phyloP scores from a whole-genome alignment of 2,113 vertebrate species.

The Takifugu flavidus region DNA sequence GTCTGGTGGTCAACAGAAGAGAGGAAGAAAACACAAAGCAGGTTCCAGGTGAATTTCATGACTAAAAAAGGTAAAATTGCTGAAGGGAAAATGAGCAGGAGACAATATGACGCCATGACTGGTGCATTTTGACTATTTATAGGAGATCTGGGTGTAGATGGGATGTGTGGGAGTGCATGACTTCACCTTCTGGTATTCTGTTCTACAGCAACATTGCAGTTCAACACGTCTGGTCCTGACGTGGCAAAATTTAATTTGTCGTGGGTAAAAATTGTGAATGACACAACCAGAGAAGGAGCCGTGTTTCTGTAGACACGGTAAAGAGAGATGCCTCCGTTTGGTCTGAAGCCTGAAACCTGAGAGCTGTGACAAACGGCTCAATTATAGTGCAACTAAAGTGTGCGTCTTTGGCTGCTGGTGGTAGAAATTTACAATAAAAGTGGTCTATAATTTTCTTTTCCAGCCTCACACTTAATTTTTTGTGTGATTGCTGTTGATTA shows the following conservation, averaged over 20 bases:
- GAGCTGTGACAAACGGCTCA: constrained; percentile 57
- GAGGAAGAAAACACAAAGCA: neutral
- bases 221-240: too few relatives aligned
- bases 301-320: neutral
- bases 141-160: constrained; percentile 21
- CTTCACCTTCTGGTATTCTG: too few relatives aligned
- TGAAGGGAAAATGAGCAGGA: constrained; percentile 4
- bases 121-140: constrained; percentile 44
- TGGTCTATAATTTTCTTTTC: constrained; percentile 59
- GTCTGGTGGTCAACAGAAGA: neutral
- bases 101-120: constrained; percentile 2
- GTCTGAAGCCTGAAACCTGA: constrained; percentile 48
- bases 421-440: constrained; percentile 15
- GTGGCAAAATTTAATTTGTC: too few relatives aligned
- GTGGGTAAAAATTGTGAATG: neutral
- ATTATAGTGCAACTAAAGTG: constrained; percentile 64
- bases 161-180: constrained; percentile 1
- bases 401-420: constrained; percentile 20
- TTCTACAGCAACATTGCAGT: too few relatives aligned
- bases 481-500: constrained; percentile 59
- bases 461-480: constrained; percentile 45
- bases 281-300: neutral
- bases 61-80: constrained; percentile 51
- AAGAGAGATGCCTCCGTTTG: constrained; percentile 39
- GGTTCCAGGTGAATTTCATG: constrained; percentile 1